Base-by-base conservation (phyloP, 2,888 invertebrate species). In the Xestia ashworthii region DNA sequence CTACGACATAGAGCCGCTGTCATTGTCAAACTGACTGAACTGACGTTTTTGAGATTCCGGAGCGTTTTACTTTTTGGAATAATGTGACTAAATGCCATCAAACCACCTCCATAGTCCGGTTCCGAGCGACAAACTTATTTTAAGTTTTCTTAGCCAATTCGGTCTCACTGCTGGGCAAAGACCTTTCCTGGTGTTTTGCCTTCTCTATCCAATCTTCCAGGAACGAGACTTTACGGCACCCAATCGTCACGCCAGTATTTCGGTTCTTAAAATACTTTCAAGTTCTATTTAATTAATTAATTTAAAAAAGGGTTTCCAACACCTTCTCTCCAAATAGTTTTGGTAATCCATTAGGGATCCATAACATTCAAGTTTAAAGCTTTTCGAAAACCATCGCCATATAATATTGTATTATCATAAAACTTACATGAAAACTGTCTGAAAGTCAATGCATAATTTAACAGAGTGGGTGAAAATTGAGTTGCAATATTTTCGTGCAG, bases 401-500 rank as follows among this genome's bases (percentile, higher is more conserved):
- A 25, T 19, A 4, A 48, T 41, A 25, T 48, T 65, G 38, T 65
- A 6, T 38, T 22, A 32, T 25, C 25, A 66, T 44, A 2, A 67
- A 76, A 62, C 1, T 44, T 19, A 32, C 22, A 41, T 55, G 46
- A 38, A 22, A 25, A 22, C 55, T 25, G 32, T 44, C 41, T 62
- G 25, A 46, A 62, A 70, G 44, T 58, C 16, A 53, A 48, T 32
- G 32, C 8, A 62, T 55, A 25, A 69, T 69, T 64, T 48, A 41
- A 66, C 16, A 22, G 12, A 55, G 66, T 48, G 8, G 14, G 12
- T 32, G 55, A 41, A 9, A 48, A 74, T 66, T 60, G 32, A 58
- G 8, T 32, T 66, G 48, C 32, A 67, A 67, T 53, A 65, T 46
- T 73, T 53, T 73, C 50, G 14, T 38, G 16, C 22, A 65, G 55